These are phyloP conservation scores for Tragelaphus strepsiceros DNA, from an alignment of 2,113 vertebrate species.

Conservation along the genomic window DNA sequence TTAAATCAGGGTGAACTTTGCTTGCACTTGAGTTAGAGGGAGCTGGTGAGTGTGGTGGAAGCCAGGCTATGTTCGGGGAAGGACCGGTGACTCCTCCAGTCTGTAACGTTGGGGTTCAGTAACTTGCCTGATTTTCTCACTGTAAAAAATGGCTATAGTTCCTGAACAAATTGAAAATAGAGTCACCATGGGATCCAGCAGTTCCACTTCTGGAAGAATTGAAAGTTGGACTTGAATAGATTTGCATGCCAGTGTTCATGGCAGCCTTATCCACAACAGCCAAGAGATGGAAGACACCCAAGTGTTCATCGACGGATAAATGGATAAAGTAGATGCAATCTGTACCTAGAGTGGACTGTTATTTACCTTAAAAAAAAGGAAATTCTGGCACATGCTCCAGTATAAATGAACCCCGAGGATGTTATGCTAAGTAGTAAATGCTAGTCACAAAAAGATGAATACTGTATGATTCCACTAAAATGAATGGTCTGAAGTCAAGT, in stretches of 20 bases:
- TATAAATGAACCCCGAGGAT: neutral
- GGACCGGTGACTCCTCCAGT: neutral
- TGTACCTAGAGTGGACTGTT: neutral
- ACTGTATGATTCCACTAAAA: neutral
- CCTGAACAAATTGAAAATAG: neutral
- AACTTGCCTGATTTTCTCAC: neutral
- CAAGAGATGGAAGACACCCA: neutral
- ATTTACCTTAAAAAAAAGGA: neutral
- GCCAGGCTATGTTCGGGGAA: accelerated
- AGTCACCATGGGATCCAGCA: neutral
- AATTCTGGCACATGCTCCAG: neutral
- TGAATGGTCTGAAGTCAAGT: neutral
- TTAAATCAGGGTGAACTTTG: neutral
- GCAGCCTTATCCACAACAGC: neutral
- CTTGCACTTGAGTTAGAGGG: neutral
- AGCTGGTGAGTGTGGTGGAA: neutral
- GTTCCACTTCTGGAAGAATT: neutral
- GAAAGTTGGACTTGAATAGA: neutral
- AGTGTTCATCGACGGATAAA: no score
- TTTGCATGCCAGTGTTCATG: neutral
- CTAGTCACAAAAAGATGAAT: neutral
- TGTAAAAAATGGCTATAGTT: neutral
- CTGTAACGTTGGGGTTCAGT: neutral
- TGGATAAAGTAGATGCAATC: neutral
- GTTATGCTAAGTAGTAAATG: neutral